Evolutionary conservation across 2,797 vertebrate species (phyloP), one percentile per base, ranked within the genome.

Genomic region (Sorex maritimensis): DNA sequence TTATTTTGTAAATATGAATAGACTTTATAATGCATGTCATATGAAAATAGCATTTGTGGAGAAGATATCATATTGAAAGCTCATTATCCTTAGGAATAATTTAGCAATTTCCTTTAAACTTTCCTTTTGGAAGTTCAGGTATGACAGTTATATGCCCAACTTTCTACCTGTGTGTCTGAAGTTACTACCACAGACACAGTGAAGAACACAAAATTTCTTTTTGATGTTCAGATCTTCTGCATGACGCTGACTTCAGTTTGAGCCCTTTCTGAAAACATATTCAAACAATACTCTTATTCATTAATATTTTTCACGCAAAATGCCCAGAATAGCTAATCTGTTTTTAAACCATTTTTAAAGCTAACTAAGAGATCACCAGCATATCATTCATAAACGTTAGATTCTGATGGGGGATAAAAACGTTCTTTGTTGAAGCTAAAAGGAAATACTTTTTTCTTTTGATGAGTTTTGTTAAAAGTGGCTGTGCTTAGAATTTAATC

Each of bases 1-100:
- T 28, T 17, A 68, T 11, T 71, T 72, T 75, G 4, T 86, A 80
- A 67, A 23, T 88, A 49, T 41, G 74, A 44, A 30, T 44, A 65
- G 21, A 92, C 93, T 86, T 52, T 67, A 21, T 38, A 92, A 63
- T 8, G 1, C 81, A 82, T 65, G 11, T 23, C 49, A 19, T 58
- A 77, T 74, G 38, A 90, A 6, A 86, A 19, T 49, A 52, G 10
- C 74, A n/a, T 4, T 8, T 2, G 12, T 12, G 14, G 15, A 3
- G 12, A 71, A 94, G 72, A 84, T 10, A 82, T 44, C 8, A 86
- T n/a, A 34, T 67, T 26, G 9, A 81, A 88, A 88, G 7, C 17
- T 85, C 68, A 65, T 34, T 88, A 26, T 88, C 63, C 74, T 89
- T 41, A 83, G 34, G 8, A 49, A 83, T 90, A 88, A 90, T 52